Base-by-base conservation (phyloP, 2,113 vertebrate genomes). In the Oplegnathus fasciatus region DNA sequence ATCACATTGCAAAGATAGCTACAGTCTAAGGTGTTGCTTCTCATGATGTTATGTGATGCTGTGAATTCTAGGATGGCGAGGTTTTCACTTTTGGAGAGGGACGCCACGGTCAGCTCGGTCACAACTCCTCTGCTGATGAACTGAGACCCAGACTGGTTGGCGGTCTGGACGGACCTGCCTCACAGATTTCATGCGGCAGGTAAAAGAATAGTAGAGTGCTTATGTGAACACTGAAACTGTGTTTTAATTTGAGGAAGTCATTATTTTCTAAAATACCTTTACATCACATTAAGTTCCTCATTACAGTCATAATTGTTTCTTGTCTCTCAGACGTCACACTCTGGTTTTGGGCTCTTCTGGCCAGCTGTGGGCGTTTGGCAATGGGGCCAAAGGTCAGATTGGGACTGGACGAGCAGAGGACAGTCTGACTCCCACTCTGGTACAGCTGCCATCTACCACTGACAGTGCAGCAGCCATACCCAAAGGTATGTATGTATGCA, bases 31-130 rank as follows among this genome's bases (percentile, higher is more conserved):
- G 28, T 2, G 6, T 32, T 26, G 54, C 18, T 18, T 20, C 8
- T n/a, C 14, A 4, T 66, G 22, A 26, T 26, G 0, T 54, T 30
- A 5, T 58, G 9, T 20, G 14, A 22, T 18, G 40, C 2, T 78
- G 60, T 64, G 37, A 28, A 86, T 83, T 86, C 22, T 72, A 99
- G 98, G 95, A 96, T 87, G 97, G 97, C 66, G 92, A 96, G 1
- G 98, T 99, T 73, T 98, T 97, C 91, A 99, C 98, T n/a, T 99
- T 99, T 94, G 98, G 98, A 93, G 96, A 97, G 79, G 98, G 98
- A 93, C 94, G 96, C 66, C 94, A 97, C 80, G 98, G 98, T 84
- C 98, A 99, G 86, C 95, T 99, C 64, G 98, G 98, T 81, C 97
- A 99, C 92, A 96, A 95, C 80, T 97, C 97, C 64, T 95, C 96